phyloP scores from a whole-genome alignment of 2,797 vertebrate genomes.

The Molossus alvarezi region DNA sequence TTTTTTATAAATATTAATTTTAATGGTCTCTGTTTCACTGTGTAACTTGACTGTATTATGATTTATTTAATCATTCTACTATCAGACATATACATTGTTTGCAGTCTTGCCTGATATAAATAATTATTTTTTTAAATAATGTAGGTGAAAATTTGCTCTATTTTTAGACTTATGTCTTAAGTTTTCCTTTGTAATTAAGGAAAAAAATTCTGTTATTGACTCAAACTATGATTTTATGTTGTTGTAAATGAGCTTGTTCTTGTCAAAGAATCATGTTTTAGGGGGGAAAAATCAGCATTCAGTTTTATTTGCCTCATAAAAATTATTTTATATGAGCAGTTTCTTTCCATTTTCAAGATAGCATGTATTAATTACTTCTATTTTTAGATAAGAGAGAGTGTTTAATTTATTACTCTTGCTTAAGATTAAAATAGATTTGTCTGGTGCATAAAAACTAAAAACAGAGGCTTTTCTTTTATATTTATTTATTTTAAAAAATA shows the following conservation, averaged over 20 bases:
- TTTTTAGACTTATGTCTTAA: slow-evolving; percentile 44
- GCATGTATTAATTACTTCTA: slow-evolving; percentile 16
- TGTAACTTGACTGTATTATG: slow-evolving; percentile 7
- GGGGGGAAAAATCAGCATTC: neutral
- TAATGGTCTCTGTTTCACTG: slow-evolving; percentile 37
- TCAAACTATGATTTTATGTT: slow-evolving; percentile 56
- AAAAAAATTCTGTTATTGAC: neutral
- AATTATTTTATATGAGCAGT: slow-evolving; percentile 56
- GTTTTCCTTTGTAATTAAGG: slow-evolving; percentile 40
- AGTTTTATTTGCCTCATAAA: slow-evolving; percentile 37
- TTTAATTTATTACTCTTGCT: slow-evolving; percentile 67
- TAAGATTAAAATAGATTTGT: slow-evolving; percentile 34
- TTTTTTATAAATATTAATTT: slow-evolving; percentile 41
- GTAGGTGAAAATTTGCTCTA: slow-evolving; percentile 48
- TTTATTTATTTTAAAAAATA: no score
- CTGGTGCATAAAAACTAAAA: slow-evolving; percentile 55
- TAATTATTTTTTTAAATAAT: slow-evolving; percentile 58
- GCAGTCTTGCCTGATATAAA: slow-evolving; percentile 20
- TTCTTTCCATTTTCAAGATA: slow-evolving; percentile 36
- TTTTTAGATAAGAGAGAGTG: slow-evolving; percentile 35
- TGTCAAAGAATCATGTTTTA: slow-evolving; percentile 41
- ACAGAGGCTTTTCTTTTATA: neutral
- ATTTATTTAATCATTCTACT: slow-evolving; percentile 21
- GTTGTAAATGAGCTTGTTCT: slow-evolving; percentile 52
- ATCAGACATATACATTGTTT: slow-evolving; percentile 29